Evolutionary conservation across 2,113 vertebrate species (phyloP), one percentile per base, ranked within the genome.

Genomic region (Platycercus adscitus): DNA sequence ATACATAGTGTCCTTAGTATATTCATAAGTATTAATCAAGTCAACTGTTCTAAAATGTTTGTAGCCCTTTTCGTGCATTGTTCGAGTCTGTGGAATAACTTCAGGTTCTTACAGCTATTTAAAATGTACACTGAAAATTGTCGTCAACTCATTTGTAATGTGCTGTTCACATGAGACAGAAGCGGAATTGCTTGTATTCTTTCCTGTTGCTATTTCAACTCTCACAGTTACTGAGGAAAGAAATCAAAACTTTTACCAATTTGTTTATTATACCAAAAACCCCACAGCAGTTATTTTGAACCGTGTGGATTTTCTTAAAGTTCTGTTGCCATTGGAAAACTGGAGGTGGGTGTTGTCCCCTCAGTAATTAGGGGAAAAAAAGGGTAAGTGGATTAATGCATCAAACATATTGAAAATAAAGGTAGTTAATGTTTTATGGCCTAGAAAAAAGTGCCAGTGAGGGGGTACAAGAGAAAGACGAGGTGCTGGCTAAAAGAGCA

Each of bases 21-120:
- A 69, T 58, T 92, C 66, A 75, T 95, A 81, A 93, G 86, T 89
- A 89, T 90, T 95, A 92, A 96, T 70, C 68, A 64, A 65, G 24
- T 84, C 73, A 88, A 47, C 33, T 53, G 8, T 79, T 88, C 11
- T 70, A 37, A 72, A 78, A n/a, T 39, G 44, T 66, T 68, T 71
- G 35, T 65, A 94, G 50, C 44, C 16, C n/a, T 94, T 95, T 52
- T 87, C 76, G 63, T 53, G 28, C 76, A 2, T 72, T 50, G 33
- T 70, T 76, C 92, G 72, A 81, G 83, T 86, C 86, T 77, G 50
- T 92, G 73, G 87, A 96, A 85, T 66, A 84, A 90, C 84, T 82
- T 31, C 71, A 80, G 26, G 28, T 94, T 82, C 44, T 69, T 43
- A 35, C 85, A 89, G 17, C 58, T 73, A 35, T 88, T 86, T 93